Base-by-base conservation (phyloP, 2,113 vertebrate species). In the Phaetusa simplex region DNA sequence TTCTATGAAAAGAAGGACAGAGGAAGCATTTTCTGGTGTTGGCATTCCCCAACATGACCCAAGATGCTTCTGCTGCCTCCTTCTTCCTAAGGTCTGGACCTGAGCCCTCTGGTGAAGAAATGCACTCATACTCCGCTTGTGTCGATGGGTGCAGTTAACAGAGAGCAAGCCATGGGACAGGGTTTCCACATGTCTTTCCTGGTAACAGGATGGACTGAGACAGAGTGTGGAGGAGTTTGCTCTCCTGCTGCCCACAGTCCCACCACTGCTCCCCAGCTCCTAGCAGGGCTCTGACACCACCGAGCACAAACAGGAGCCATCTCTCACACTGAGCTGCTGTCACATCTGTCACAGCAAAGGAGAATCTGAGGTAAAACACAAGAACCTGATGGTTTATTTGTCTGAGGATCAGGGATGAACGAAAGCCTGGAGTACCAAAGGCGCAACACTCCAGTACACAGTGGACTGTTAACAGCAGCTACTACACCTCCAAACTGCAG, bases 371-470 rank as follows among this genome's bases (percentile, higher is more conserved):
- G 72, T 72, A 64, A 91, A 87, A 40, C 86, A 90, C 67, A 47
- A 73, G 38, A 73, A 42, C 30, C 2, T 0, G 14, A 55, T 71
- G 47, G 53, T 27, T 87, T 62, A 79, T 91, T 94, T 96, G 82
- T 93, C 80, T 93, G 82, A 90, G 72, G 32, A 95, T 88, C 21
- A 59, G 43, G 42, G 47, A 79, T 73, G 83, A 96, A 82, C 4
- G 4, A 88, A 90, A 90, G 53, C 67, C 74, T 91, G 29, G 67
- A 91, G n/a, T 61, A 49, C 45, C 36, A 47, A 61, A 82, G 56
- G 71, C 89, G 66, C 73, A 84, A 82, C 74, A 73, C 23, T 74
- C 61, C 69, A 81, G 13, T 42, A 69, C 3, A 0, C 45, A 86
- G 62, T 47, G 66, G 91, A 81, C 86, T 76, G 85, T 87, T 90